These are phyloP conservation scores for Isichthys henryi DNA, from an alignment of 2,113 vertebrate species.

Conservation along the genomic window DNA sequence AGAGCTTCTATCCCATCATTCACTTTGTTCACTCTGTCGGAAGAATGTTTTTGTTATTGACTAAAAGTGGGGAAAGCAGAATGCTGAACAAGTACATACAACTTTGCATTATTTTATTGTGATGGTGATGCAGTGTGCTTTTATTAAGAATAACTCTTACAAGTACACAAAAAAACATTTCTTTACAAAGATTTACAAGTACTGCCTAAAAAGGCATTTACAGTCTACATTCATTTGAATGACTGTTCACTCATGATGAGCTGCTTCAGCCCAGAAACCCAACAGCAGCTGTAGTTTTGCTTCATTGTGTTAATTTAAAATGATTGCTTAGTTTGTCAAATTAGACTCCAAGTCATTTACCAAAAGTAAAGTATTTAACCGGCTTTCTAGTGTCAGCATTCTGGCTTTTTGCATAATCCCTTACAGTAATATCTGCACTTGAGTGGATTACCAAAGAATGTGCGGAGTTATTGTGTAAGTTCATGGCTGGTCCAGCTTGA, in stretches of 20 bases:
- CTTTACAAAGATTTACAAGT: neutral
- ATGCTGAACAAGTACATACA: neutral
- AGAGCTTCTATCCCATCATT: neutral
- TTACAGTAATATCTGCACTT: neutral
- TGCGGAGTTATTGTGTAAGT: neutral
- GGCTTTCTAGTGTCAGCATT: constrained; percentile 6
- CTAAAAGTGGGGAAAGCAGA: neutral
- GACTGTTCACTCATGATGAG: neutral
- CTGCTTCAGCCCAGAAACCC: neutral
- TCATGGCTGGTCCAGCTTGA: neutral
- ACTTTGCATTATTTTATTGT: neutral
- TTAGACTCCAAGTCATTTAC: neutral
- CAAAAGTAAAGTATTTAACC: neutral
- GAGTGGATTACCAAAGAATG: neutral
- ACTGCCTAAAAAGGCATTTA: neutral
- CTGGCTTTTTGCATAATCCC: neutral
- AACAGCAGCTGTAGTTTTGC: neutral
- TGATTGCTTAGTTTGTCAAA: neutral
- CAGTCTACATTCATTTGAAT: neutral
- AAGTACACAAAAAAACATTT: neutral
- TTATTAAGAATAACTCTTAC: neutral
- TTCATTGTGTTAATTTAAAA: constrained; percentile 6
- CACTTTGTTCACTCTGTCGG: neutral
- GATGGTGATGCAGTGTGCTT: neutral
- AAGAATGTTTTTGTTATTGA: neutral